Evolutionary conservation across 1,140 invertebrate genomes (phyloP).

Genomic region (Melitaea cinxia): DNA sequence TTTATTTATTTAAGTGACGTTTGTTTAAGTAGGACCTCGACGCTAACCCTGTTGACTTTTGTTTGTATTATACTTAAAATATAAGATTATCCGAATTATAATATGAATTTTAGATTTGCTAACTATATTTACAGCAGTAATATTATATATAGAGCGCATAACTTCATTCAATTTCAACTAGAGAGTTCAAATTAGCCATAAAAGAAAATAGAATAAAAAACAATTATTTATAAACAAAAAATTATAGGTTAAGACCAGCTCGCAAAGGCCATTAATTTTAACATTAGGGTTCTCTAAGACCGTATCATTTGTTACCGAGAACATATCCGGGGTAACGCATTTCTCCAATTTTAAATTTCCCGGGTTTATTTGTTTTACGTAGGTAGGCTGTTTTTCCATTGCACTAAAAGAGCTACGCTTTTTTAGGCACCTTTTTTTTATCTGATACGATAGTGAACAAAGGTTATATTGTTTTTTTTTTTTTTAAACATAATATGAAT

Average conservation of each 20-base stretch:
- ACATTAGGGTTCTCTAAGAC: conserved; percentile 31
- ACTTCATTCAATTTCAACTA: neutral
- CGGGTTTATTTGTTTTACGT: neutral
- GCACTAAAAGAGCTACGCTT: neutral
- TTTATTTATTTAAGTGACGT: conserved; percentile 42
- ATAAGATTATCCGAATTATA: too few relatives aligned
- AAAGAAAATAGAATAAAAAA: conserved; percentile 38
- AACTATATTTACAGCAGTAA: too few relatives aligned
- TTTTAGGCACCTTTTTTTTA: too few relatives aligned
- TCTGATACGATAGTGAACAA: too few relatives aligned
- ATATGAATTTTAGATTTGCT: neutral
- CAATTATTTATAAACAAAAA: conserved; percentile 57
- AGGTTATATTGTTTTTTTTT: too few relatives aligned
- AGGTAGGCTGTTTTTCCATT: conserved; percentile 13
- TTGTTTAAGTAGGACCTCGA: conserved; percentile 41
- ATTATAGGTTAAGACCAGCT: conserved; percentile 47
- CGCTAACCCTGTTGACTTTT: conserved; percentile 11
- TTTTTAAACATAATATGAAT: too few relatives aligned
- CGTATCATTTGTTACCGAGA: conserved; percentile 51
- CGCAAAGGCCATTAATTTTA: too few relatives aligned
- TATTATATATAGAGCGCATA: too few relatives aligned
- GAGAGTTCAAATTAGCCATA: neutral
- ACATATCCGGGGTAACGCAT: conserved; percentile 31
- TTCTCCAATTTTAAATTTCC: conserved; percentile 11
- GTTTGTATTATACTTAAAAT: neutral